Evolutionary conservation across 2,113 vertebrate species (phyloP).

Genomic region (Peromyscus leucopus): DNA sequence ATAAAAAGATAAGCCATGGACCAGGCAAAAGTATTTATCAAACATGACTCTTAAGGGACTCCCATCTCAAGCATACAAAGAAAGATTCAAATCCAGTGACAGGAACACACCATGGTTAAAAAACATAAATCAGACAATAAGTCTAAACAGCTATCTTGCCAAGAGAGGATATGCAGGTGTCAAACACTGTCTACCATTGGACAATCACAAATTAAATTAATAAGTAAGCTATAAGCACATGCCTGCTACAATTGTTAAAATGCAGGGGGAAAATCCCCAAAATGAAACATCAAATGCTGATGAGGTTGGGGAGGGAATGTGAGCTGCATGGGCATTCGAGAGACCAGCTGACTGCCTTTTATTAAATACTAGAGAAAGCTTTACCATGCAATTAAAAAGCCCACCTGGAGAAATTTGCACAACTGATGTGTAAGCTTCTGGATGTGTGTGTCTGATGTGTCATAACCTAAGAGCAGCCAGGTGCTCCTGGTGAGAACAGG

Average conservation of each 20-base stretch:
- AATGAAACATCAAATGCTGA: fast-evolving
- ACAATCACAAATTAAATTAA: background rate
- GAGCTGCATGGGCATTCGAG: fast-evolving
- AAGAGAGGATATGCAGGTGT: fast-evolving
- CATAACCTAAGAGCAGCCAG: fast-evolving
- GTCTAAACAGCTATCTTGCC: background rate
- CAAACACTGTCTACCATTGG: fast-evolving
- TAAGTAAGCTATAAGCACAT: background rate
- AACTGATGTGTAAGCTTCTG: background rate
- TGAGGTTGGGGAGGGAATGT: fast-evolving
- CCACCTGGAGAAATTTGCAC: background rate
- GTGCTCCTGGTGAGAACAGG: fast-evolving
- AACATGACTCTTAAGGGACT: too few relatives aligned
- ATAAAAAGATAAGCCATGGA: fast-evolving
- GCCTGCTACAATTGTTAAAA: background rate
- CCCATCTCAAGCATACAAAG: background rate
- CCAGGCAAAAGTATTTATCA: background rate
- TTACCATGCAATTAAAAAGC: fast-evolving
- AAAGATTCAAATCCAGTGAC: background rate
- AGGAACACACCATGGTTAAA: too few relatives aligned
- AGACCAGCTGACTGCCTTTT: background rate
- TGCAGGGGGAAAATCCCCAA: fast-evolving
- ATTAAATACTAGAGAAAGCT: background rate
- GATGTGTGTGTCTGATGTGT: background rate
- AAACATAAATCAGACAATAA: background rate